These are phyloP conservation scores for Digitonthophagus gazella DNA, from an alignment of 2,888 invertebrate genomes.

Conservation along the genomic window DNA sequence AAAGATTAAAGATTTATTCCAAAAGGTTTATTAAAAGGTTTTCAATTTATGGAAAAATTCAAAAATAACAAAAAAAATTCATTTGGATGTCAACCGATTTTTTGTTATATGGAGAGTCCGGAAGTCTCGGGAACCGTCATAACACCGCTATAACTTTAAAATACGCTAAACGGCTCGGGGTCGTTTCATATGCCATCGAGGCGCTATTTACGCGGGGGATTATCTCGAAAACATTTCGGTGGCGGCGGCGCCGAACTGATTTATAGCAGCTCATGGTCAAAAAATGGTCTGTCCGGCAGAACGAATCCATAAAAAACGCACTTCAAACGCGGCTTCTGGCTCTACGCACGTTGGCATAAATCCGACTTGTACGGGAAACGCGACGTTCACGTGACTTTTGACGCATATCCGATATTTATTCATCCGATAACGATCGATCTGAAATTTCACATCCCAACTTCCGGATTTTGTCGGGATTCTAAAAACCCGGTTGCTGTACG, in stretches of 20 bases:
- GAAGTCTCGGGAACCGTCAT: background rate
- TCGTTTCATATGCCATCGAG: background rate
- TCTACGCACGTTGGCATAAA: background rate
- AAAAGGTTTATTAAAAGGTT: too few relatives aligned
- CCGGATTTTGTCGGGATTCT: too few relatives aligned
- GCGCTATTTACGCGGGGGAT: background rate
- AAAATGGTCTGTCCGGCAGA: background rate
- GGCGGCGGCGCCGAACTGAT: background rate
- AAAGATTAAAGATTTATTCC: background rate
- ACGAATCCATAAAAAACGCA: background rate
- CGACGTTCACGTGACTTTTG: background rate
- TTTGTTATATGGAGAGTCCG: background rate
- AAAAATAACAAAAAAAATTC: too few relatives aligned
- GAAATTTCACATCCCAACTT: background rate
- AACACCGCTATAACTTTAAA: background rate
- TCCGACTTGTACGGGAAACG: background rate
- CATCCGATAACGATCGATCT: background rate
- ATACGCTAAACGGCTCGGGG: background rate
- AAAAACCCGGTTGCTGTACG: background rate
- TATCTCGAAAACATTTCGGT: background rate
- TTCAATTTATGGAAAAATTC: too few relatives aligned
- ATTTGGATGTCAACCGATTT: background rate
- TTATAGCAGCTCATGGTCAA: background rate
- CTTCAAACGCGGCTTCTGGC: background rate
- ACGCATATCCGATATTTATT: background rate